Evolutionary conservation across 2,113 vertebrate species (phyloP).

Genomic region (Leptodactylus fuscus): DNA sequence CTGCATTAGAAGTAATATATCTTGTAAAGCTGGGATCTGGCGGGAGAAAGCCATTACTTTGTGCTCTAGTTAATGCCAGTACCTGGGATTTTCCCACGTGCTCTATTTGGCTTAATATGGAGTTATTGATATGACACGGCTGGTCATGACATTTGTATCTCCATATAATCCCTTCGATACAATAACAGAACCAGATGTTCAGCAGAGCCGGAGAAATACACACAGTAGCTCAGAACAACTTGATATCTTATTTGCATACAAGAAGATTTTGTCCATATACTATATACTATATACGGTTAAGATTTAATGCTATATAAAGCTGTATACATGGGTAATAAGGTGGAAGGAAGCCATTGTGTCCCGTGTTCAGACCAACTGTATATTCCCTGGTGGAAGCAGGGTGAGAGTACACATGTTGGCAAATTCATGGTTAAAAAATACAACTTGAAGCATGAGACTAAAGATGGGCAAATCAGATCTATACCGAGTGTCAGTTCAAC

Average conservation of each 20-base stretch:
- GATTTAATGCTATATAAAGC: background rate
- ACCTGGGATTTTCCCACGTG: constrained; percentile 37
- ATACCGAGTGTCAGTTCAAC: no score
- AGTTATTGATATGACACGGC: constrained; percentile 41
- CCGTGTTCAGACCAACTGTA: no score
- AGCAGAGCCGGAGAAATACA: constrained; percentile 51
- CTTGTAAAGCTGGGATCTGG: constrained; percentile 19
- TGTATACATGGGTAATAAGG: background rate
- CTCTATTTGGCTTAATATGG: constrained; percentile 22
- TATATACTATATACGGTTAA: background rate
- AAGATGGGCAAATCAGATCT: no score
- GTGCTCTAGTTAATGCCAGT: constrained; percentile 9
- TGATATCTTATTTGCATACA: constrained; percentile 31
- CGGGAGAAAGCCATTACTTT: constrained; percentile 10
- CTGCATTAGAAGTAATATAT: constrained; percentile 42
- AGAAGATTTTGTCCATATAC: background rate
- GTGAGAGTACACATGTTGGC: no score
- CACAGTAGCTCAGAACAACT: constrained; percentile 38
- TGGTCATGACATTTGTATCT: constrained; percentile 47
- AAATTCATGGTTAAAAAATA: no score
- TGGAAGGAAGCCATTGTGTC: background rate
- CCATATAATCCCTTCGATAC: constrained; percentile 60
- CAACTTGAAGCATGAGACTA: no score
- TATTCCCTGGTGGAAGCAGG: no score
- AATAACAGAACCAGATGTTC: constrained; percentile 62